Evolutionary conservation across 2,113 vertebrate species (phyloP).

Genomic region (Pholis gunnellus): DNA sequence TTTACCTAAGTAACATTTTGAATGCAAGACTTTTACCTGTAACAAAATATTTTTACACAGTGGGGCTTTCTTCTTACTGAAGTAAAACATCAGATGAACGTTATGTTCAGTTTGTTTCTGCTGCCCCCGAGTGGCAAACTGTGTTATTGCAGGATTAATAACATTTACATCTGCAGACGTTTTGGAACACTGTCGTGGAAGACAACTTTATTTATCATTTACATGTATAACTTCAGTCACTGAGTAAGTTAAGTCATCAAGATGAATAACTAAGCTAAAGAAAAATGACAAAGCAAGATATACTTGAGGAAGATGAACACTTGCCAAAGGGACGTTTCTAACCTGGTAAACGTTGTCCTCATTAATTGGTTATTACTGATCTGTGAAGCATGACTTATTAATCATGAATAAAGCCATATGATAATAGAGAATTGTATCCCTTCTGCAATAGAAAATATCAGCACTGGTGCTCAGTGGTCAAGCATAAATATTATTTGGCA

Average conservation of each 20-base stretch:
- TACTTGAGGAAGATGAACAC: background rate
- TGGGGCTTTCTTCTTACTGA: background rate
- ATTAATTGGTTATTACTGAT: background rate
- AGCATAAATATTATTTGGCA: constrained; percentile 10
- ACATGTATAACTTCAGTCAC: background rate
- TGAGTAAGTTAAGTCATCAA: background rate
- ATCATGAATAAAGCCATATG: constrained; percentile 9
- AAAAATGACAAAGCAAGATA: background rate
- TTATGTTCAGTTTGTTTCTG: background rate
- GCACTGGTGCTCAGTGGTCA: background rate
- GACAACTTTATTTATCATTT: background rate
- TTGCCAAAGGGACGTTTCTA: background rate
- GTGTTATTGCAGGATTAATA: background rate
- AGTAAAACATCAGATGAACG: no score
- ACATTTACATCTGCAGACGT: background rate
- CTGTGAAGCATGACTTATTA: background rate
- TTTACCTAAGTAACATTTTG: background rate
- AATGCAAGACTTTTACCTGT: background rate
- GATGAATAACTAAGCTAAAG: background rate
- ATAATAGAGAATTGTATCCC: background rate
- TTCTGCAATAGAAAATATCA: constrained; percentile 3
- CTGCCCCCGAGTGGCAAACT: background rate
- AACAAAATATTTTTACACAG: background rate
- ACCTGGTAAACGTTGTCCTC: background rate
- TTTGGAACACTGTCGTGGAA: background rate